Conservation (phyloP, 2,113 vertebrate genomes). For the Thermophis baileyi region DNA sequence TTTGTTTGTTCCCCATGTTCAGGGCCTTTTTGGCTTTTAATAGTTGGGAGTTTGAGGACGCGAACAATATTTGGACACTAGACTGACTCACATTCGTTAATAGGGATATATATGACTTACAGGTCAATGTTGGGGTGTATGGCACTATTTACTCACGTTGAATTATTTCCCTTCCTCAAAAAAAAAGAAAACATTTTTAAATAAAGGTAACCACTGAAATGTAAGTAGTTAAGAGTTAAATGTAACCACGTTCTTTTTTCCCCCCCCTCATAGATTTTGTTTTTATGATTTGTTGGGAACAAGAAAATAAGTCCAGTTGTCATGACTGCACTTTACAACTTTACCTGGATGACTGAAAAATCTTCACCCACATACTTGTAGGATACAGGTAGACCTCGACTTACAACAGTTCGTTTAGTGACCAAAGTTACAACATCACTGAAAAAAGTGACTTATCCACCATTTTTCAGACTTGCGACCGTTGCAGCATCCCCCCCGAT, state of each 20-base stretch:
- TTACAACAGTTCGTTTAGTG: too few species aligned
- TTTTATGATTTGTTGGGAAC: too few species aligned
- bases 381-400: too few species aligned
- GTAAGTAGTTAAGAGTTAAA: background rate
- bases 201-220: background rate
- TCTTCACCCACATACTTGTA: too few species aligned
- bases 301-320: background rate
- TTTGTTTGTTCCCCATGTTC: background rate
- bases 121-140: background rate
- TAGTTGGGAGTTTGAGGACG: background rate
- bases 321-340: background rate
- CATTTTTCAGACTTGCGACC: too few species aligned
- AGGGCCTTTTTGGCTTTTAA: background rate
- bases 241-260: too few species aligned
- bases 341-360: too few species aligned
- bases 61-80: background rate
- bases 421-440: too few species aligned
- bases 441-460: too few species aligned
- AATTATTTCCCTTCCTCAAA: background rate
- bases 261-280: too few species aligned
- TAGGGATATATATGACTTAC: background rate
- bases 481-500: too few species aligned
- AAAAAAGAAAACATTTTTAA: background rate
- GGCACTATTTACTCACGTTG: background rate
- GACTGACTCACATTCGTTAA: too few species aligned